Evolutionary conservation across 2,888 invertebrate genomes (phyloP).

Genomic region (Hemaris fuciformis): DNA sequence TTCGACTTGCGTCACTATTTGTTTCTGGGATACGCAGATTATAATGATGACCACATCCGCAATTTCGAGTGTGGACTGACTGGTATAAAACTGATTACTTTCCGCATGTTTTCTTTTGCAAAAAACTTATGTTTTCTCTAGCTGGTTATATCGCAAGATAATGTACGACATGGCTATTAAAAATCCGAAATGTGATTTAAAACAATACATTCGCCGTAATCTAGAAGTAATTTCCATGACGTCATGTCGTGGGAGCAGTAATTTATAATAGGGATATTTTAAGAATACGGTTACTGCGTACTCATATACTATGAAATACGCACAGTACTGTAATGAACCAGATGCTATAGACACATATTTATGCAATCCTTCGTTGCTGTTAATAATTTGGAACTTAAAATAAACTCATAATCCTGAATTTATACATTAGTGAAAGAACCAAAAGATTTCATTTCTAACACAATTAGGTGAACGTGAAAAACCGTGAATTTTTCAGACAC

Average conservation of each 20-base stretch:
- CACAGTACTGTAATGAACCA: no score
- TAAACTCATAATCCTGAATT: no score
- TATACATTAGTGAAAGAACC: neutral
- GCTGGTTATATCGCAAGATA: neutral
- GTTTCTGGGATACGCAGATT: constrained; percentile 35
- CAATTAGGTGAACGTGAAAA: neutral
- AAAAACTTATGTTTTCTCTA: neutral
- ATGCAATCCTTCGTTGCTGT: no score
- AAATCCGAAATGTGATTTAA: neutral
- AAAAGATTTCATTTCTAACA: neutral
- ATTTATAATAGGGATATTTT: no score
- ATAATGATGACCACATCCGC: constrained; percentile 54
- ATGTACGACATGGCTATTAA: neutral
- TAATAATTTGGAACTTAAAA: no score
- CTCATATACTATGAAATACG: neutral
- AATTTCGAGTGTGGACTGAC: constrained; percentile 24
- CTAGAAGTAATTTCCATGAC: neutral
- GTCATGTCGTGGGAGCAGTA: neutral
- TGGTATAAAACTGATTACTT: neutral
- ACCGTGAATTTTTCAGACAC: neutral
- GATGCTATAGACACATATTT: no score
- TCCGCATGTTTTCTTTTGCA: neutral
- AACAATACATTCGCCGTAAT: neutral
- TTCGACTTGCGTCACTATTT: constrained; percentile 27
- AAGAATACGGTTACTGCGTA: neutral